Conservation (phyloP, 2,888 invertebrate species). For the Drosophila meridionalis region DNA sequence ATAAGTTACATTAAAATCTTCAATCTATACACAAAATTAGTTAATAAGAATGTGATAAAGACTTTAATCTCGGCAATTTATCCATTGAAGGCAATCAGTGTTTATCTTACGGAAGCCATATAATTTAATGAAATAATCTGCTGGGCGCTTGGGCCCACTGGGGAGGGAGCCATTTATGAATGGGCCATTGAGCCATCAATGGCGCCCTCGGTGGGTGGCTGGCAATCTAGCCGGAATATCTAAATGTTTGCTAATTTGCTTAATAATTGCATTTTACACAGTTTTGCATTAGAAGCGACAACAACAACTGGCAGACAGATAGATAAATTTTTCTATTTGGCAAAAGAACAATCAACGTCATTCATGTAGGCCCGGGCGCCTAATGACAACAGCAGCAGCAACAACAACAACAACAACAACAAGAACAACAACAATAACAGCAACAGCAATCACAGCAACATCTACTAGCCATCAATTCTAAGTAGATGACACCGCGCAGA, state of each 20-base stretch:
- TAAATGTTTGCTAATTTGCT: slow-evolving; percentile 77
- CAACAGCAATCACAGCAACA: slow-evolving; percentile 7
- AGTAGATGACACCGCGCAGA: slow-evolving; percentile 85
- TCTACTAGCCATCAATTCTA: slow-evolving; percentile 83
- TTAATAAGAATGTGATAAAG: background rate
- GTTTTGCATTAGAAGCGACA: slow-evolving; percentile 52
- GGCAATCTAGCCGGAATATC: slow-evolving; percentile 62
- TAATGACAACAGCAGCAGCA: slow-evolving; percentile 58
- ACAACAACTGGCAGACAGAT: slow-evolving; percentile 59
- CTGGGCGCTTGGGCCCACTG: slow-evolving; percentile 21
- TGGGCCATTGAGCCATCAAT: slow-evolving; percentile 58
- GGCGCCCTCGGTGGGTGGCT: slow-evolving; percentile 63
- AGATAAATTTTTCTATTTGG: slow-evolving; percentile 65
- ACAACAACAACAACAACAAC: slow-evolving; percentile 5
- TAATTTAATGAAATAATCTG: slow-evolving; percentile 57
- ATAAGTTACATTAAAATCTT: background rate
- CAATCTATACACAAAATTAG: background rate
- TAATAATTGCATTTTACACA: slow-evolving; percentile 73
- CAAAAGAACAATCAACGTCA: slow-evolving; percentile 76
- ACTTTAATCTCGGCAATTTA: slow-evolving; percentile 21
- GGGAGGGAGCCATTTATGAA: slow-evolving; percentile 54
- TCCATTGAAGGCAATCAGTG: slow-evolving; percentile 24
- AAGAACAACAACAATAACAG: slow-evolving; percentile 19
- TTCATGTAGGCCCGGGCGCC: slow-evolving; percentile 59
- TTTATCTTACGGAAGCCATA: slow-evolving; percentile 68